Conservation (phyloP, 2,113 vertebrate genomes). For the Sardina pilchardus region DNA sequence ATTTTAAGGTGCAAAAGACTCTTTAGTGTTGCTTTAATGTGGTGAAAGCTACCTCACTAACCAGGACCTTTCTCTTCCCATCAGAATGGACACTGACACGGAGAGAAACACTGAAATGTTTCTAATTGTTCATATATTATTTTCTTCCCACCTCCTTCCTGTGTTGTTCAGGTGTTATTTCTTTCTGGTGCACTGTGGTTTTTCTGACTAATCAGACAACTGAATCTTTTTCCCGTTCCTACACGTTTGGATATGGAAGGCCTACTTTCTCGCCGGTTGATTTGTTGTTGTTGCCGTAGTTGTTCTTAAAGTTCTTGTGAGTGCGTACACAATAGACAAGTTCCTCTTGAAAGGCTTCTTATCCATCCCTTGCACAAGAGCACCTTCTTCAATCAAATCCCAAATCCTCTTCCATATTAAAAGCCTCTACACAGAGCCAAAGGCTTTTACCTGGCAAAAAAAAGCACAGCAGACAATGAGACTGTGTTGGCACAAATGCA, state of each 20-base stretch:
- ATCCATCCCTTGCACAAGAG: neutral
- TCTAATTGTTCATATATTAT: neutral
- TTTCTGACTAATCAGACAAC: neutral
- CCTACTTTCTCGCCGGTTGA: neutral
- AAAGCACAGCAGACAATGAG: neutral
- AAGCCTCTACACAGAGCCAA: neutral
- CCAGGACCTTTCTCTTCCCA: neutral
- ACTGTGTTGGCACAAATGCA: neutral
- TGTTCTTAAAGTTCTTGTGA: neutral
- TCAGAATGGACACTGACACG: neutral
- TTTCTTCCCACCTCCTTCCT: neutral
- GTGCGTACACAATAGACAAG: neutral
- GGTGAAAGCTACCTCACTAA: neutral
- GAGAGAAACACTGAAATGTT: neutral
- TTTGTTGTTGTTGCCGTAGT: neutral
- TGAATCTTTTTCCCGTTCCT: neutral
- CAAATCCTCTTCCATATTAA: neutral
- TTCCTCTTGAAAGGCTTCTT: neutral
- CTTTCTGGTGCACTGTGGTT: neutral
- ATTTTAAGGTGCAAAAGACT: too few species aligned
- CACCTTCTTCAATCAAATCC: neutral
- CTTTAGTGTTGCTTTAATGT: too few species aligned
- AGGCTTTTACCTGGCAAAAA: constrained; percentile 8
- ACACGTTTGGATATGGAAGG: neutral
- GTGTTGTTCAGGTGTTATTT: neutral